These are phyloP conservation scores for Ellobius talpinus DNA, from an alignment of 2,113 vertebrate species.

Conservation along the genomic window DNA sequence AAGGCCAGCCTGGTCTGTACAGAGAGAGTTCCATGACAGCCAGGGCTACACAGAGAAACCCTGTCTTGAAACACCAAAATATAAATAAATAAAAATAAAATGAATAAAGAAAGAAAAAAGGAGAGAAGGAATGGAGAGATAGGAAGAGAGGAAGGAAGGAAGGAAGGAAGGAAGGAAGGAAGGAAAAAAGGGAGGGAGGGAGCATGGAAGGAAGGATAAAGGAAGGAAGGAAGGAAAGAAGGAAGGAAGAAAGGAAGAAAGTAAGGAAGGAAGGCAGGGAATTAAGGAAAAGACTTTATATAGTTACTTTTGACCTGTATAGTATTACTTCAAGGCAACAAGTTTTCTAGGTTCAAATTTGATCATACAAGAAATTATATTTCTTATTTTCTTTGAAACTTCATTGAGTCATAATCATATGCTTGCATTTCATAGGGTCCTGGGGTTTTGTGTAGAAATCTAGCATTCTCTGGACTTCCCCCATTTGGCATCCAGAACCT, in stretches of 20 bases:
- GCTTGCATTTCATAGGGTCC: neutral
- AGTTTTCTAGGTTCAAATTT: conserved; percentile 23
- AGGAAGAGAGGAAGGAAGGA: no score
- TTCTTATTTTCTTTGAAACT: conserved; percentile 12
- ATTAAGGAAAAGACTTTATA: neutral
- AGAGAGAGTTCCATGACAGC: neutral
- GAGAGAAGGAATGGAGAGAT: no score
- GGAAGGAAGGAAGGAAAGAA: no score
- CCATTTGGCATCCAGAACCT: neutral
- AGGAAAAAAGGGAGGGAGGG: no score
- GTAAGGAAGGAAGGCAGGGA: no score
- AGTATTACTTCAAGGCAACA: neutral
- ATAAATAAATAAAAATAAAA: neutral
- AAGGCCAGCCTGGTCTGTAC: neutral
- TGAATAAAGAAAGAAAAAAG: neutral
- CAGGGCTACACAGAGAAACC: neutral
- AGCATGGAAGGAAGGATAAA: no score
- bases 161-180: no score
- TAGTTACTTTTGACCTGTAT: neutral
- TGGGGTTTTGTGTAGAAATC: neutral
- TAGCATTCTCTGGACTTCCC: neutral
- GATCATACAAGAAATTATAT: neutral
- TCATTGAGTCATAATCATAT: conserved; percentile 27
- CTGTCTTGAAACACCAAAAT: neutral
- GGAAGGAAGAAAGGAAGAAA: no score